phyloP scores from a whole-genome alignment of 1,140 invertebrate species.

The Thaumatotibia leucotreta region DNA sequence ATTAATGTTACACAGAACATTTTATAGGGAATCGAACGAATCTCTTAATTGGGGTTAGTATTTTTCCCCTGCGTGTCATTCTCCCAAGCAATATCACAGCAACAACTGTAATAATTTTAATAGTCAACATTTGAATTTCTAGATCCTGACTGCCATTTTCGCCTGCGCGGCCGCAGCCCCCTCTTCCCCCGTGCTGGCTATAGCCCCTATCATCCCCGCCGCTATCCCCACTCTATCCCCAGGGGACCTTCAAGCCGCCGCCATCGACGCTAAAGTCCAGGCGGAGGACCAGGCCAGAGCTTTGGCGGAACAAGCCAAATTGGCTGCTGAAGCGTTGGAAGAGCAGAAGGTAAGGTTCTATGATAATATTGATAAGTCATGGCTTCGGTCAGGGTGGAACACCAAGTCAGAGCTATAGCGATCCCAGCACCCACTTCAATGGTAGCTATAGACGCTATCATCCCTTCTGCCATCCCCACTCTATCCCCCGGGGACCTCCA shows the following conservation, averaged over 20 bases:
- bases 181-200: constrained; percentile 27
- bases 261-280: constrained; percentile 50
- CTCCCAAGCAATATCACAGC: too few species aligned
- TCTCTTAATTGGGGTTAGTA: too few species aligned
- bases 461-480: too few species aligned
- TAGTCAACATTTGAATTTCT: constrained; percentile 9
- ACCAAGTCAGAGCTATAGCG: constrained; percentile 12
- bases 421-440: too few species aligned
- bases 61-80: too few species aligned
- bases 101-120: too few species aligned
- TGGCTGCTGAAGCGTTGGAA: constrained; percentile 37
- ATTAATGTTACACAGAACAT: too few species aligned
- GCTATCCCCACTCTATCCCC: constrained; percentile 31
- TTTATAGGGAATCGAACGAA: too few species aligned
- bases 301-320: constrained; percentile 30
- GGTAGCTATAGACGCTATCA: too few species aligned
- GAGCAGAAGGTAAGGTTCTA: too few species aligned
- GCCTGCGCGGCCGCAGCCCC: constrained; percentile 57
- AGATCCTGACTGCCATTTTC: constrained; percentile 52
- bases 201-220: constrained; percentile 41
- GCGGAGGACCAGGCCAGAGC: not conserved
- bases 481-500: too few species aligned
- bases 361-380: too few species aligned
- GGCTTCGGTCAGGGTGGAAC: constrained; percentile 22
- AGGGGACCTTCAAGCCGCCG: constrained; percentile 19